phyloP scores from a whole-genome alignment of 1,140 invertebrate genomes.

The Ips nitidus region DNA sequence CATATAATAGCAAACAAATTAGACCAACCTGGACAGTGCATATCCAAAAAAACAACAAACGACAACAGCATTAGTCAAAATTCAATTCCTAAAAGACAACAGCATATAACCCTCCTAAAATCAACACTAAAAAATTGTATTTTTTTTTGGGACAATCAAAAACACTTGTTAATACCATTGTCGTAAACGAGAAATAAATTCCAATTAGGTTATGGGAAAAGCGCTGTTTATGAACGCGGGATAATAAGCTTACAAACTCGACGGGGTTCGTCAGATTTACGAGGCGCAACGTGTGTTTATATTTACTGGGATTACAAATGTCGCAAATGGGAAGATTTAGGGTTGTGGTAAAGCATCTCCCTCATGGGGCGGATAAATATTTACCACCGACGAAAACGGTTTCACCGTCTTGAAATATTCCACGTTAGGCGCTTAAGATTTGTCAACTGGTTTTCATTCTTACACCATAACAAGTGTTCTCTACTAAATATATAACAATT shows the following conservation, averaged over 20 bases:
- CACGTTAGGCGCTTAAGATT: too few relatives aligned
- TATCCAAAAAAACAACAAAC: too few relatives aligned
- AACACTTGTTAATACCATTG: background rate
- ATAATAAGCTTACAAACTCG: slow-evolving; percentile 17
- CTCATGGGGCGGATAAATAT: background rate
- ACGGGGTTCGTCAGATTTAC: slow-evolving; percentile 23
- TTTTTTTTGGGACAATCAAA: too few relatives aligned
- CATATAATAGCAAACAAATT: too few relatives aligned
- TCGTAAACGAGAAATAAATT: slow-evolving; percentile 12
- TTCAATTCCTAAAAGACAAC: too few relatives aligned
- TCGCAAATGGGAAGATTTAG: slow-evolving; percentile 5
- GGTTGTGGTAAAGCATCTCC: slow-evolving; percentile 6
- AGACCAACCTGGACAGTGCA: too few relatives aligned
- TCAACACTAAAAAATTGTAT: too few relatives aligned
- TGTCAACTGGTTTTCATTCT: too few relatives aligned
- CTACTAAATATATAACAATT: too few relatives aligned
- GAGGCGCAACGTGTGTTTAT: slow-evolving; percentile 22
- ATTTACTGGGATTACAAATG: slow-evolving; percentile 16
- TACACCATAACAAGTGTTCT: too few relatives aligned
- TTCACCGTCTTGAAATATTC: background rate
- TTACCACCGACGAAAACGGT: background rate
- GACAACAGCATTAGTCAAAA: too few relatives aligned
- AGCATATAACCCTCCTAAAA: too few relatives aligned
- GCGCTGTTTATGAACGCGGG: slow-evolving; percentile 15
- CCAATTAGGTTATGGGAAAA: slow-evolving; percentile 12